These are phyloP conservation scores for Etheostoma nigrum DNA, from an alignment of 2,797 vertebrate genomes.

Conservation along the genomic window DNA sequence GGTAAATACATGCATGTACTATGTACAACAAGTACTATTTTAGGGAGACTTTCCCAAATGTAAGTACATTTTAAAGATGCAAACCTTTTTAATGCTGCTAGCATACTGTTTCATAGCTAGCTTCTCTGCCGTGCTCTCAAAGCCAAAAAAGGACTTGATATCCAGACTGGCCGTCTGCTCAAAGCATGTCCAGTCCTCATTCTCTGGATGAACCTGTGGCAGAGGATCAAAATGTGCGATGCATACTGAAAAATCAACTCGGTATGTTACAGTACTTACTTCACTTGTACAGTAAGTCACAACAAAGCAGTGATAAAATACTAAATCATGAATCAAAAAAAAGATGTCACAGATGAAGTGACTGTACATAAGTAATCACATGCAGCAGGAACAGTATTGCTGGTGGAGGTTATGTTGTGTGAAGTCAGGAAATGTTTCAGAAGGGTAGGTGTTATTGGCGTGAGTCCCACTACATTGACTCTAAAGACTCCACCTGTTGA, in stretches of 20 bases:
- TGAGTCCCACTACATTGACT: conserved; percentile 9
- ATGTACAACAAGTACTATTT: background rate
- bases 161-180: conserved; percentile 95
- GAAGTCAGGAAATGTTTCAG: background rate
- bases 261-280: background rate
- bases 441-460: background rate
- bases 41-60: background rate
- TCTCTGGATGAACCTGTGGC: conserved; percentile 94
- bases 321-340: background rate
- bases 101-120: conserved; percentile 98
- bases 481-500: conserved; percentile 23
- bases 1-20: background rate
- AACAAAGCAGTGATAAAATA: background rate
- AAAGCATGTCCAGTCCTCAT: conserved; percentile 97
- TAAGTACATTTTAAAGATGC: background rate
- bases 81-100: conserved; percentile 91
- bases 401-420: background rate
- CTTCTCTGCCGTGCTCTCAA: conserved; percentile 96
- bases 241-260: background rate
- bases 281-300: background rate
- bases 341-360: background rate
- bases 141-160: conserved; percentile 97
- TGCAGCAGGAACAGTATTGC: background rate
- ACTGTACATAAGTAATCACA: background rate
- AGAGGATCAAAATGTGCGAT: background rate